Conservation (phyloP, 2,113 vertebrate genomes). For the Todiramphus saurophagus region DNA sequence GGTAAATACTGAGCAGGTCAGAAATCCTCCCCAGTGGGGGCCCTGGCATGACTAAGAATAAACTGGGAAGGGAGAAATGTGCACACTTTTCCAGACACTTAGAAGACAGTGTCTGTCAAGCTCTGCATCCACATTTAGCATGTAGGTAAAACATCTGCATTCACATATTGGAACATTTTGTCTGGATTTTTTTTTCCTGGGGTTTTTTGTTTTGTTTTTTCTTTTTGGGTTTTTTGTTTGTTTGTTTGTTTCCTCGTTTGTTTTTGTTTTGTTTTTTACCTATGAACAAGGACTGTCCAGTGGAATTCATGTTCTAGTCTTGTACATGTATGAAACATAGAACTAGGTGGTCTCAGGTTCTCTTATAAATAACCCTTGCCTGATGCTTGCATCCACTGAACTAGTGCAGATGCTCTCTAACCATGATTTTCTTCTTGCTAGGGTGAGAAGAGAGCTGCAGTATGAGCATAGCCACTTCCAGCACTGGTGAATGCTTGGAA, state of each 20-base stretch:
- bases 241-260: neutral
- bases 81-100: neutral
- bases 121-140: neutral
- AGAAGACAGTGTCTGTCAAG: neutral
- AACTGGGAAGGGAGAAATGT: neutral
- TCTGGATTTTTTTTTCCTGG: too few species aligned
- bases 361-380: neutral
- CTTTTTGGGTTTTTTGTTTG: too few species aligned
- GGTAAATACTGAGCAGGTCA: neutral
- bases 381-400: neutral
- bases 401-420: neutral
- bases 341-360: neutral
- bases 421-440: neutral
- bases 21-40: neutral
- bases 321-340: neutral
- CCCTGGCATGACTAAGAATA: neutral
- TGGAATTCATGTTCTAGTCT: neutral
- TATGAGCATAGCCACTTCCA: neutral
- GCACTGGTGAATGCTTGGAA: neutral
- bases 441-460: neutral
- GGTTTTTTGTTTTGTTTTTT: too few species aligned
- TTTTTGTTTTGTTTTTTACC: neutral
- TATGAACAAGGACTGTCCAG: neutral
- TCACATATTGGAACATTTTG: neutral
- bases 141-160: neutral